Conservation (phyloP, 2,113 vertebrate species). For the Ailuropoda melanoleuca region DNA sequence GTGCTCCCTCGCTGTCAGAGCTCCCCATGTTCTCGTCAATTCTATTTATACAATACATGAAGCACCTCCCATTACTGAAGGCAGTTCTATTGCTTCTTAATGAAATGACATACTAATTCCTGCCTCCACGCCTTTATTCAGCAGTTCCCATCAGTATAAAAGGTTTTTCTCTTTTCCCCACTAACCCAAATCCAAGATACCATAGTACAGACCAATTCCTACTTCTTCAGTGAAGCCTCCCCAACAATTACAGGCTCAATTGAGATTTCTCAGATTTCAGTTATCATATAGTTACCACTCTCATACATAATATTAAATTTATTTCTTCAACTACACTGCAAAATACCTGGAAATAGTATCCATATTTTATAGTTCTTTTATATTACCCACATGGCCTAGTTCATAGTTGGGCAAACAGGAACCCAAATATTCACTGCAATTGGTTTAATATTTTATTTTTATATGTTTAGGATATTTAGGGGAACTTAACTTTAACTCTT, state of each 20-base stretch:
- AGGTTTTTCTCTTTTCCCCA: background rate
- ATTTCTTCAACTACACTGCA: constrained; percentile 25
- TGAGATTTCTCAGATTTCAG: constrained; percentile 19
- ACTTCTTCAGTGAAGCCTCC: constrained; percentile 18
- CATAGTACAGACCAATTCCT: constrained; percentile 9
- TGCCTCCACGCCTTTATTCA: constrained; percentile 7
- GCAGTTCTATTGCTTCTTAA: background rate
- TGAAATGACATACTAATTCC: background rate
- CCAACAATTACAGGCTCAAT: constrained; percentile 14
- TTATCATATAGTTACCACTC: constrained; percentile 1
- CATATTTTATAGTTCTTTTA: constrained; percentile 24
- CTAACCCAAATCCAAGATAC: constrained; percentile 25
- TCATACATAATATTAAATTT: background rate
- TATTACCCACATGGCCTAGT: constrained; percentile 4
- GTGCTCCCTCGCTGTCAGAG: background rate
- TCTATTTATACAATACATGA: background rate
- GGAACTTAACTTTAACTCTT: constrained; percentile 32
- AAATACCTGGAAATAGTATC: background rate
- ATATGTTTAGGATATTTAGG: constrained; percentile 55
- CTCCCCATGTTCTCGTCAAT: background rate
- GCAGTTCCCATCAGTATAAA: constrained; percentile 3
- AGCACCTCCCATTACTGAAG: background rate
- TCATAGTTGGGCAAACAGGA: background rate
- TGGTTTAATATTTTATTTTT: constrained; percentile 34
- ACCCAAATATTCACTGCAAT: background rate